Evolutionary conservation across 2,888 invertebrate genomes (phyloP).

Genomic region (Pollenia angustigena): DNA sequence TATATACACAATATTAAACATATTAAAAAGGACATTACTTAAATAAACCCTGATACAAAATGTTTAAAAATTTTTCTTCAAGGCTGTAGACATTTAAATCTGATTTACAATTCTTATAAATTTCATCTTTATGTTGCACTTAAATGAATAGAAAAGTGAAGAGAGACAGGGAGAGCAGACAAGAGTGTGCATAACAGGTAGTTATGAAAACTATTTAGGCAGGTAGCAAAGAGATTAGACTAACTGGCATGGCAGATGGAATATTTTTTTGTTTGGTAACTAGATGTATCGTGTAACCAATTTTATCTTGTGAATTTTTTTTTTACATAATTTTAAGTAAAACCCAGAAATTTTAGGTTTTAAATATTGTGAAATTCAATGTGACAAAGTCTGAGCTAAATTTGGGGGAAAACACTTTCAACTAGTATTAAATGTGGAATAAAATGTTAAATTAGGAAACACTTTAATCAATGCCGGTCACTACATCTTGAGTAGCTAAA

Average conservation of each 20-base stretch:
- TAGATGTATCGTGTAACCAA: neutral
- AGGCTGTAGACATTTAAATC: neutral
- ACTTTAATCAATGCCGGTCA: too few relatives aligned
- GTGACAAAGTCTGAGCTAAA: neutral
- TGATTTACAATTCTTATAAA: neutral
- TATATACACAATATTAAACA: neutral
- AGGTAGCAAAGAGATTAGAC: conserved; percentile 14
- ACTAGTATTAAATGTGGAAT: too few relatives aligned
- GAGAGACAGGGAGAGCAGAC: neutral
- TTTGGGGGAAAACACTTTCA: neutral
- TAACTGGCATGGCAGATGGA: neutral
- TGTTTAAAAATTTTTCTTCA: too few relatives aligned
- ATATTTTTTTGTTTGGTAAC: neutral
- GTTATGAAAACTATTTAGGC: neutral
- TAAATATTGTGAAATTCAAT: neutral
- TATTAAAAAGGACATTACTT: conserved; percentile 1
- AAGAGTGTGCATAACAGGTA: conserved; percentile 27
- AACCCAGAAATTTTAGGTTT: neutral
- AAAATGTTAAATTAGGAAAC: too few relatives aligned
- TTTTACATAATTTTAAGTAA: neutral
- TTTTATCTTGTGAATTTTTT: neutral
- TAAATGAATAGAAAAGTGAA: neutral
- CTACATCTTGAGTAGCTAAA: too few relatives aligned
- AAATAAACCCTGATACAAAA: neutral
- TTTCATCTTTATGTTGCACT: neutral